Evolutionary conservation across 1,140 invertebrate species (phyloP).

Genomic region (Bradysia coprophila): DNA sequence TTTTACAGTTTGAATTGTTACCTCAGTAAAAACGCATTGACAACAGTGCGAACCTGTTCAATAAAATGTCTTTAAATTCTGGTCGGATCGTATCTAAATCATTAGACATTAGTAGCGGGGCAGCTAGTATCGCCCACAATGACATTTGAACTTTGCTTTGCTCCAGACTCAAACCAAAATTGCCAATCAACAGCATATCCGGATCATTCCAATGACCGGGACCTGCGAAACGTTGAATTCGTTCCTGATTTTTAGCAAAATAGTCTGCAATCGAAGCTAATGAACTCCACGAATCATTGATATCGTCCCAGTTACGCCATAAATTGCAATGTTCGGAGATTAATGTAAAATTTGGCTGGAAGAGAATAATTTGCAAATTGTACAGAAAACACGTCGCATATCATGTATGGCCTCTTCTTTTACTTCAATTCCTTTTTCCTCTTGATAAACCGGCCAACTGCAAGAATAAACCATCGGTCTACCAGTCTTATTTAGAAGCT

Average conservation of each 20-base stretch:
- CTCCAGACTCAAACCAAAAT: slow-evolving; percentile 66
- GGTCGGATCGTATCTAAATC: slow-evolving; percentile 55
- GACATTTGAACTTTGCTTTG: slow-evolving; percentile 78
- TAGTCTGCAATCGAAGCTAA: slow-evolving; percentile 54
- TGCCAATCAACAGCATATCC: slow-evolving; percentile 77
- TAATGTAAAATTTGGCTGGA: slow-evolving; percentile 55
- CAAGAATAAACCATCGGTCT: slow-evolving; percentile 75
- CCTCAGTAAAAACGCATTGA: slow-evolving; percentile 3
- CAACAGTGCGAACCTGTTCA: too few relatives aligned
- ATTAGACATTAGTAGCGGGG: slow-evolving; percentile 75
- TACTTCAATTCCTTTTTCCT: slow-evolving; percentile 61
- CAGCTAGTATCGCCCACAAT: slow-evolving; percentile 75
- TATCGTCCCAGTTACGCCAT: slow-evolving; percentile 78
- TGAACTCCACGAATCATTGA: slow-evolving; percentile 64
- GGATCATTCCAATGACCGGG: slow-evolving; percentile 87
- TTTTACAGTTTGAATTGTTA: slow-evolving; percentile 41
- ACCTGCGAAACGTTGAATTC: slow-evolving; percentile 48
- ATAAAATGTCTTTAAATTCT: slow-evolving; percentile 55
- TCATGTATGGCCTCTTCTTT: slow-evolving; percentile 25
- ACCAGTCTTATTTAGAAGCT: slow-evolving; percentile 55
- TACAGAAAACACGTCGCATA: not conserved
- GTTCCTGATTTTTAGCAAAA: slow-evolving; percentile 57
- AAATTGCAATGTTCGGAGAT: slow-evolving; percentile 77
- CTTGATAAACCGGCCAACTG: slow-evolving; percentile 82
- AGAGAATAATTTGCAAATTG: slow-evolving; percentile 15